Evolutionary conservation across 2,888 invertebrate species (phyloP).

Genomic region (Latrodectus elegans): DNA sequence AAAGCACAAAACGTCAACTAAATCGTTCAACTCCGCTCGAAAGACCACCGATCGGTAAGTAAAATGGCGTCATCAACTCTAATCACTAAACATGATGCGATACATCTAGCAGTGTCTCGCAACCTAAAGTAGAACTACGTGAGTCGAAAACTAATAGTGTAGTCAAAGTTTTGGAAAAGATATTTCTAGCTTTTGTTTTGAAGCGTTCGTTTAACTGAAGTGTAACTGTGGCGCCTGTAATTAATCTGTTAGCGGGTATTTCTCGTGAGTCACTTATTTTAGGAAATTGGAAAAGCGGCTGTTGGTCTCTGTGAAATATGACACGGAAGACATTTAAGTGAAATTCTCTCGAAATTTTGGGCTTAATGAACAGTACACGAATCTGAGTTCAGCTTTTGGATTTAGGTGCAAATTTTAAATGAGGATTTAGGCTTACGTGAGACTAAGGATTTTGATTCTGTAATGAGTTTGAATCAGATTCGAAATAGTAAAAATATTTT

Average conservation of each 20-base stretch:
- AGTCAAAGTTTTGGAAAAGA: constrained; percentile 25
- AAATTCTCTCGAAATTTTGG: neutral
- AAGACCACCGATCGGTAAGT: constrained; percentile 11
- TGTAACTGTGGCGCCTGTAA: constrained; percentile 27
- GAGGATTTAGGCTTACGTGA: too few species aligned
- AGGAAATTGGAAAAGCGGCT: constrained; percentile 11
- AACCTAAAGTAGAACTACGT: constrained; percentile 7
- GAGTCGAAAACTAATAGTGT: constrained; percentile 13
- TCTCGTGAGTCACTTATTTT: constrained; percentile 22
- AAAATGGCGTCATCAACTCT: constrained; percentile 6
- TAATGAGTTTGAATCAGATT: too few species aligned
- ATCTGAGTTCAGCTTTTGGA: too few species aligned
- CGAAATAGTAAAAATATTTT: too few species aligned
- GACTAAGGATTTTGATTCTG: too few species aligned
- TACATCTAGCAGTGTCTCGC: constrained; percentile 11
- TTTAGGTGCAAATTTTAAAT: too few species aligned
- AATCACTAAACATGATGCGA: constrained; percentile 15
- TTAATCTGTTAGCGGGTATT: constrained; percentile 37
- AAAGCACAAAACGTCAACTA: too few species aligned
- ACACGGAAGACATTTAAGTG: constrained; percentile 8
- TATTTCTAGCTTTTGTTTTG: constrained; percentile 26
- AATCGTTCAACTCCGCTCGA: too few species aligned
- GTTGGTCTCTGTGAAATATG: neutral
- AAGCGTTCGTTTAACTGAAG: constrained; percentile 25
- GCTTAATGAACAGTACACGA: neutral